Evolutionary conservation across 2,113 vertebrate species (phyloP).

Genomic region (Mesembrinibis cayennensis): DNA sequence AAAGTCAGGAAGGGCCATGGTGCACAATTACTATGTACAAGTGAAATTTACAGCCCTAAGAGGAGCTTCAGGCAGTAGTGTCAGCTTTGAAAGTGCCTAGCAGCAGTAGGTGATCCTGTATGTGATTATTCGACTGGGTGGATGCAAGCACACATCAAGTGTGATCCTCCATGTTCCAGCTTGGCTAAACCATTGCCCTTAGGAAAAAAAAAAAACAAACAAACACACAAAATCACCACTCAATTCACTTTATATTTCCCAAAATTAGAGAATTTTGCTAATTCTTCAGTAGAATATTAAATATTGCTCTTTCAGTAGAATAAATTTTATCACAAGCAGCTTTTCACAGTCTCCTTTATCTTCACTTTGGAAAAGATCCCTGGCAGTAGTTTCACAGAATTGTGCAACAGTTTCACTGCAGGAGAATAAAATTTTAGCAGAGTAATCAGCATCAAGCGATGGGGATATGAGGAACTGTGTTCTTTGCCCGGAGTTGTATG

Average conservation of each 20-base stretch:
- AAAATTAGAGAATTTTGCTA: not conserved
- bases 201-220: not conserved
- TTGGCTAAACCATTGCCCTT: not conserved
- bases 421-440: not conserved
- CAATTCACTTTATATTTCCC: not conserved
- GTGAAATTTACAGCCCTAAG: not conserved
- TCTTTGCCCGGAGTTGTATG: not conserved
- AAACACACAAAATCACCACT: not conserved
- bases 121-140: not conserved
- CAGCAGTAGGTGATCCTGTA: not conserved
- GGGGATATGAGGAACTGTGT: not conserved
- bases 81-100: not conserved
- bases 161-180: not conserved
- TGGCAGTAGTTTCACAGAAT: not conserved
- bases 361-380: not conserved
- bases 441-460: not conserved
- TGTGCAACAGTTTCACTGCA: not conserved
- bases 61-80: not conserved
- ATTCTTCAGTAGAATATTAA: not conserved
- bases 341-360: not conserved
- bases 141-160: not conserved
- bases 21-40: not conserved
- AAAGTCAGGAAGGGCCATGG: not conserved
- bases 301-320: not conserved
- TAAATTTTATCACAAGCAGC: not conserved